Evolutionary conservation across 1,140 invertebrate species (phyloP), one percentile per base, ranked within the genome.

Genomic region (Pogonus chalceus): DNA sequence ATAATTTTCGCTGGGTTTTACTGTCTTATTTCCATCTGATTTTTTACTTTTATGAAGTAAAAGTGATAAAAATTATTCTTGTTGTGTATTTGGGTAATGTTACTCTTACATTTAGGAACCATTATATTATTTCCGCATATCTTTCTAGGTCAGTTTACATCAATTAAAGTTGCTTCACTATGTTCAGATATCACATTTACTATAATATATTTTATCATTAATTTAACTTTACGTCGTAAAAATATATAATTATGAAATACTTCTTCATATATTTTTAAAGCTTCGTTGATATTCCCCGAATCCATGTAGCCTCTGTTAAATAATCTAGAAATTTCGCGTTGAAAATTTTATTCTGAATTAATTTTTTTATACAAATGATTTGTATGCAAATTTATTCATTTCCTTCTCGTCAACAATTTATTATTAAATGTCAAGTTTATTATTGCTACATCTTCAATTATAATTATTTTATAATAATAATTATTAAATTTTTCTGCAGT

Each of bases 221-320:
- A 56, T 12, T 71, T 63, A 50, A 74, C 67, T 62, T 64, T 65
- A 18, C 66, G 60, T 16, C 72, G 60, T 9, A 68, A 60, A 51
- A 54, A 61, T 18, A 58, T 49, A 53, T 69, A 68, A 1, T 64
- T 59, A 1, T 57, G 62, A 54, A 75, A 76, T 9, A 73, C 66
- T 4, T 62, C 62, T 54, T 73, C 65, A 35, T 75, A 67, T 2
- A 74, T 64, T 57, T 67, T 65, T 14, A 76, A 56, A 0, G 72
- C 66, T 49, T 70, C 65, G 46, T 65, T 61, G 14, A 73, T 60
- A 49, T 72, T 14, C 73, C 74, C 59, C 69, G 73, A 12, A 70
- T 60, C 74, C 74, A 76, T n/a, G 72, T 51, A 1, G 73, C 73
- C 39, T 76, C 66, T 2, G 74, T 73, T 39, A 71, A 57, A 48